A percentile compares a stretch with the other conserved stretches of the same genome.
Conservation (phyloP, 2,113 vertebrate species). For the Pandion haliaetus region DNA sequence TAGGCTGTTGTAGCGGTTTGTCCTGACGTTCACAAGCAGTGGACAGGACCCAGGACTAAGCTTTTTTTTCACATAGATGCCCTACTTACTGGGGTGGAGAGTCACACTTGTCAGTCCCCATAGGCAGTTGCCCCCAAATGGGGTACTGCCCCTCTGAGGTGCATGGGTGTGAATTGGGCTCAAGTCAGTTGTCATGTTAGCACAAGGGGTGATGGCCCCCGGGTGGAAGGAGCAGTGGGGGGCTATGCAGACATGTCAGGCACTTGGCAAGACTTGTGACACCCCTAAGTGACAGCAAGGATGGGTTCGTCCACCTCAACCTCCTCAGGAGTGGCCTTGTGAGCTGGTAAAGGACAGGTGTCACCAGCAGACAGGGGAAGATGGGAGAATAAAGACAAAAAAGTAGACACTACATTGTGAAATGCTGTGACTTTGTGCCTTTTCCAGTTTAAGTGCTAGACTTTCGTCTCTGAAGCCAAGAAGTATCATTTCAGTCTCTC, state of each 20-base stretch:
- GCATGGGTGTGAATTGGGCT: background rate
- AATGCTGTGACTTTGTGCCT: background rate
- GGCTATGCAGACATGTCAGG: background rate
- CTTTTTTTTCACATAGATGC: background rate
- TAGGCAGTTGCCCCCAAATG: background rate
- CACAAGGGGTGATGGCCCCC: background rate
- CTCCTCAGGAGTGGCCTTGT: background rate
- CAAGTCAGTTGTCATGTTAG: background rate
- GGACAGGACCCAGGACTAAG: background rate
- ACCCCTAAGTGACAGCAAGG: background rate
- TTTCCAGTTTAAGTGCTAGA: background rate
- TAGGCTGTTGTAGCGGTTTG: background rate
- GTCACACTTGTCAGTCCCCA: background rate
- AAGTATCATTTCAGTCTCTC: slow-evolving; percentile 14
- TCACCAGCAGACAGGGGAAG: background rate
- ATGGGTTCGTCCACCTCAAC: fast-evolving
- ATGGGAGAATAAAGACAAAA: background rate
- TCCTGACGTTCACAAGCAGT: background rate
- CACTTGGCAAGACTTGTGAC: background rate
- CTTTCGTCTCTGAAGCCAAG: slow-evolving; percentile 11
- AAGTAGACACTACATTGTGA: background rate
- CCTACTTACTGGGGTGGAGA: background rate
- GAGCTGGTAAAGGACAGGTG: background rate
- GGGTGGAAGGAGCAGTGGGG: background rate
- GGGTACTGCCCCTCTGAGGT: background rate